phyloP scores from a whole-genome alignment of 2,113 vertebrate species.

The Illadopsis cleaveri region DNA sequence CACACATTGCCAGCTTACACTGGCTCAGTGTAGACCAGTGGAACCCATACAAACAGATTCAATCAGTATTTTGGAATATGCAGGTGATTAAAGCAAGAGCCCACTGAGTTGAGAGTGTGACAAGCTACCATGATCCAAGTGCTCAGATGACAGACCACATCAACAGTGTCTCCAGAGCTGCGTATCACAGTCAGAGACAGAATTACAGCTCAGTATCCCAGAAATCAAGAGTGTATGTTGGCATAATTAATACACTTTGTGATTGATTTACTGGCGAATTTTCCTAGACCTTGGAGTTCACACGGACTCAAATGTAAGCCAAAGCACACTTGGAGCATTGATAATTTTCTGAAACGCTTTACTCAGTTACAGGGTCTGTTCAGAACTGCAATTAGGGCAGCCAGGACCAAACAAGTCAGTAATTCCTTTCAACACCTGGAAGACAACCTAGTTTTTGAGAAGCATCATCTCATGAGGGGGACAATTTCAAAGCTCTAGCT shows the following conservation, averaged over 20 bases:
- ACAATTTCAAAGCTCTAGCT: background rate
- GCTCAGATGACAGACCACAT: background rate
- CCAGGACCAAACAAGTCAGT: background rate
- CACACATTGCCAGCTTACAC: background rate
- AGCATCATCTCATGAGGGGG: background rate
- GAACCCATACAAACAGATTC: background rate
- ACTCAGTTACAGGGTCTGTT: background rate
- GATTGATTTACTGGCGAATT: background rate
- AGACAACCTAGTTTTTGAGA: background rate
- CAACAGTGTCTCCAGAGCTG: background rate
- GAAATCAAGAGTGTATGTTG: background rate
- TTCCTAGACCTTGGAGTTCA: background rate
- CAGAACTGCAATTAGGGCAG: background rate
- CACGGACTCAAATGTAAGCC: background rate
- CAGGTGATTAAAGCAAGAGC: background rate
- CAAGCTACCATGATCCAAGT: background rate
- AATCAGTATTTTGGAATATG: background rate
- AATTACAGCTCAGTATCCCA: background rate
- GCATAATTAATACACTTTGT: background rate
- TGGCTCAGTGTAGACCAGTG: background rate
- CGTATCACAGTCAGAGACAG: background rate
- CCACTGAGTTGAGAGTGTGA: background rate
- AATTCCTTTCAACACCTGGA: constrained; percentile 1
- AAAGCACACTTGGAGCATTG: background rate
- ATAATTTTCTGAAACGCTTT: background rate